Evolutionary conservation across 2,797 vertebrate species (phyloP).

Genomic region (Potorous gilbertii): DNA sequence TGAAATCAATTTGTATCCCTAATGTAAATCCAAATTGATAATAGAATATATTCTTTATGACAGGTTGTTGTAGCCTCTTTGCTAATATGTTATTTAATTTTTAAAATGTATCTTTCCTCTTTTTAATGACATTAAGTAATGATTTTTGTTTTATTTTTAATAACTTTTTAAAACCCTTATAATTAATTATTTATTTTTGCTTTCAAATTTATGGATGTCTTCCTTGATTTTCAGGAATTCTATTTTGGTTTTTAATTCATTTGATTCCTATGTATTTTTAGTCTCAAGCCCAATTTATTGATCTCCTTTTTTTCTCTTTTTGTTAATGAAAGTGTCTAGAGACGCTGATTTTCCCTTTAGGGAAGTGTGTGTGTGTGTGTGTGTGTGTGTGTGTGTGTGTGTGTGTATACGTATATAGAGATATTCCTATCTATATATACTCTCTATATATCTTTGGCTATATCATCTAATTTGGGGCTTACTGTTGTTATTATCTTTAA

Average conservation of each 20-base stretch:
- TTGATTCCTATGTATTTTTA: neutral
- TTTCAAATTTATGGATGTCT: neutral
- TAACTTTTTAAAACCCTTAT: neutral
- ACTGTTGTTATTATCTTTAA: neutral
- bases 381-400: too few relatives aligned
- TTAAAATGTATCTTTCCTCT: neutral
- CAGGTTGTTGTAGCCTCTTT: neutral
- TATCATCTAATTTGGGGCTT: neutral
- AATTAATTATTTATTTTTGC: neutral
- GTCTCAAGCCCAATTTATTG: neutral
- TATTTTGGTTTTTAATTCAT: neutral
- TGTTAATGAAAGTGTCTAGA: neutral
- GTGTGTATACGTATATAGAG: too few relatives aligned
- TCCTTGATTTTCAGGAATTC: neutral
- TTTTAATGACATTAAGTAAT: neutral
- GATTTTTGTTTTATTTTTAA: neutral
- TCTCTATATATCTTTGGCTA: neutral
- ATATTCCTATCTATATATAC: too few relatives aligned
- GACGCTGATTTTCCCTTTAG: neutral
- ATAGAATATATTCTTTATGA: neutral
- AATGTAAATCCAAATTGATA: neutral
- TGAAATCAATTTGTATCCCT: neutral
- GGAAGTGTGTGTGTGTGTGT: too few relatives aligned
- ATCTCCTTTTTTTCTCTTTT: neutral
- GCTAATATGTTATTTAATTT: neutral